These are phyloP conservation scores for Oasisia sp. DNA, from an alignment of 2,888 invertebrate genomes.

Conservation along the genomic window DNA sequence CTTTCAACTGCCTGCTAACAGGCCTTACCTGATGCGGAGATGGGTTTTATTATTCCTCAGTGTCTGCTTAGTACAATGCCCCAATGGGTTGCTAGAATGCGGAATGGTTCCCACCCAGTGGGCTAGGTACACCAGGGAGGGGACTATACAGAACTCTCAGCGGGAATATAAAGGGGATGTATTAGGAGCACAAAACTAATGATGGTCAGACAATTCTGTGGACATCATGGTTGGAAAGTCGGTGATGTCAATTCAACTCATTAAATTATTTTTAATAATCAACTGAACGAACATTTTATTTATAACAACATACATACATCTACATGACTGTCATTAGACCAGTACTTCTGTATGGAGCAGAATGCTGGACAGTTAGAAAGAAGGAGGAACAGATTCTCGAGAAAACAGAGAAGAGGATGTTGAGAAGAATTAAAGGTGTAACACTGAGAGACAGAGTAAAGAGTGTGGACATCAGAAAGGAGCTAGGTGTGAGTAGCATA, in stretches of 20 bases:
- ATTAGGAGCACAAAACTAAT: not conserved
- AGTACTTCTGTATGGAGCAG: too few relatives aligned
- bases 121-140: not conserved
- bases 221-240: not conserved
- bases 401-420: too few relatives aligned
- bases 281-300: too few relatives aligned
- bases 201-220: not conserved
- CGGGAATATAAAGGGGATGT: not conserved
- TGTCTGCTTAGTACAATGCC: not conserved
- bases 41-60: not conserved
- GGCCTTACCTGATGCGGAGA: not conserved
- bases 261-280: not conserved
- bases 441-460: too few relatives aligned
- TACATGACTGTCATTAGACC: too few relatives aligned
- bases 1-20: not conserved
- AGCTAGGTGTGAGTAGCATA: too few relatives aligned
- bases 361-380: too few relatives aligned
- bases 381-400: too few relatives aligned
- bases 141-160: not conserved
- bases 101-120: conserved; percentile 4
- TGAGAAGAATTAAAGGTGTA: too few relatives aligned
- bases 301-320: too few relatives aligned
- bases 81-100: not conserved
- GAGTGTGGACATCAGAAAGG: too few relatives aligned
- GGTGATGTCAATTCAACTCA: not conserved